phyloP scores from a whole-genome alignment of 2,888 invertebrate species.

The Cheilosia vulpina region DNA sequence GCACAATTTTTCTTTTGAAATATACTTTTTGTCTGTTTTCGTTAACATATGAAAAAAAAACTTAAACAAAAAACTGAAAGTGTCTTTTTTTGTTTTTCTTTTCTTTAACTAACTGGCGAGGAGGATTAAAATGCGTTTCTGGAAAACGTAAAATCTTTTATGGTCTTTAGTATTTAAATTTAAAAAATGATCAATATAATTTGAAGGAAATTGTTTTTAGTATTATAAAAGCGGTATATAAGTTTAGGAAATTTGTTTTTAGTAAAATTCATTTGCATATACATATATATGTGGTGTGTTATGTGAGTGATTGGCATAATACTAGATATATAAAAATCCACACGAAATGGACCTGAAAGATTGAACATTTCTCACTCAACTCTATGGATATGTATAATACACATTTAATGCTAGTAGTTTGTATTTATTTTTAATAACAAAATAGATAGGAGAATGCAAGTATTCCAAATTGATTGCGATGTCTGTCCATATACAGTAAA shows the following conservation, averaged over 20 bases:
- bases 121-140: constrained; percentile 64
- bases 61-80: constrained; percentile 47
- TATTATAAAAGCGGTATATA: constrained; percentile 30
- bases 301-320: constrained; percentile 18
- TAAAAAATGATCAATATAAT: constrained; percentile 34
- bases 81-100: background rate
- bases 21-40: constrained; percentile 2
- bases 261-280: constrained; percentile 55
- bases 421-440: background rate
- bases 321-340: constrained; percentile 19
- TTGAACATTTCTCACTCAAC: constrained; percentile 21
- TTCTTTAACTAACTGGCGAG: constrained; percentile 49
- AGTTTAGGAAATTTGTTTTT: constrained; percentile 12
- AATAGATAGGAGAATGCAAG: constrained; percentile 11
- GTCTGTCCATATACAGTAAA: constrained; percentile 73
- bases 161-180: constrained; percentile 15
- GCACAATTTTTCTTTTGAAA: constrained; percentile 49
- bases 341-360: constrained; percentile 42
- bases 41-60: background rate
- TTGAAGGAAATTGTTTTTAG: constrained; percentile 27
- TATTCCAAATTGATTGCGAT: constrained; percentile 74
- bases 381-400: constrained; percentile 7
- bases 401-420: background rate
- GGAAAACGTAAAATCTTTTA: constrained; percentile 70
- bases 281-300: constrained; percentile 1